A percentile compares a stretch with the other conserved stretches of the same genome.
phyloP scores from a whole-genome alignment of 2,888 invertebrate genomes.

The Protophormia terraenovae region DNA sequence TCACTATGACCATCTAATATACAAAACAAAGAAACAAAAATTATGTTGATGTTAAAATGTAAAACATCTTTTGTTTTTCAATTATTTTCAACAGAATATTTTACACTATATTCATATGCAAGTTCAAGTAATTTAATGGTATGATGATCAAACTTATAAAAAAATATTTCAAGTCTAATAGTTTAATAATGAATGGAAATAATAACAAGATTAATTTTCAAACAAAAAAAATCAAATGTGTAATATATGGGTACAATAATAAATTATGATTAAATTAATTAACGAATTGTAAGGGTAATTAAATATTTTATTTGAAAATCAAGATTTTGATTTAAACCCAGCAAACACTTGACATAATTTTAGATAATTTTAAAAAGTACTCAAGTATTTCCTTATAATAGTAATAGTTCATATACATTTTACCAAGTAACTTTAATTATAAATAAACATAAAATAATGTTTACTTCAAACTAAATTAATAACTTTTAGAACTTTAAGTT shows the following conservation, averaged over 20 bases:
- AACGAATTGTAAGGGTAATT: no score
- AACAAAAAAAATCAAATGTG: no score
- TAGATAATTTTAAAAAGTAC: neutral
- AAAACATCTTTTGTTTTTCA: constrained; percentile 32
- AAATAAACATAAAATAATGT: neutral
- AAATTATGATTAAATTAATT: no score
- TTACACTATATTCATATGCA: constrained; percentile 36
- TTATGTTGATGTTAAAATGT: neutral
- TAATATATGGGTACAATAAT: no score
- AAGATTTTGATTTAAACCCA: no score
- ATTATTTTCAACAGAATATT: constrained; percentile 38
- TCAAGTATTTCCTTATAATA: neutral
- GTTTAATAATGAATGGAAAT: neutral
- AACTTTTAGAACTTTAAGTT: neutral
- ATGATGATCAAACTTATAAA: constrained; percentile 12
- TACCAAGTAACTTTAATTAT: neutral
- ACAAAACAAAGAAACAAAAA: neutral
- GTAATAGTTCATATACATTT: neutral
- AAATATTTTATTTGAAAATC: no score
- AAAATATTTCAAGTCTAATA: neutral
- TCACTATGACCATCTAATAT: constrained; percentile 68
- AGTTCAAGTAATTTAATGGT: constrained; percentile 60
- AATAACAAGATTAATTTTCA: neutral
- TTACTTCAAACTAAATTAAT: neutral
- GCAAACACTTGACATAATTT: no score